Evolutionary conservation across 2,797 vertebrate species (phyloP).

Genomic region (Pangasius macronema): DNA sequence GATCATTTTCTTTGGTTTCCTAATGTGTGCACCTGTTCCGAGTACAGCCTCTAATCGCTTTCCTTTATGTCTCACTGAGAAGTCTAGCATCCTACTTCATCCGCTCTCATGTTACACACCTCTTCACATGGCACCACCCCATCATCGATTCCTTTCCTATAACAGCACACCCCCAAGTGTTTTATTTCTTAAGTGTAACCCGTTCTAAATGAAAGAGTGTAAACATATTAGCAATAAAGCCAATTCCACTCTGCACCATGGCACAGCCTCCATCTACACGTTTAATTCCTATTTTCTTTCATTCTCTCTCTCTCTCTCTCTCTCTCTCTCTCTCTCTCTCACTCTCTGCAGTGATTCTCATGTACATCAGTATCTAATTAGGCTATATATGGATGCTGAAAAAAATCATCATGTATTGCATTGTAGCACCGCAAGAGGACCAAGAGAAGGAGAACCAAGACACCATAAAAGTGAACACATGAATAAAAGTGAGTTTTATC

Average conservation of each 20-base stretch:
- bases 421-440: neutral
- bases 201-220: neutral
- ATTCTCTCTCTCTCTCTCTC: neutral
- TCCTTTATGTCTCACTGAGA: neutral
- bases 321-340: neutral
- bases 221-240: neutral
- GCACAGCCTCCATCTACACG: neutral
- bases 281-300: neutral
- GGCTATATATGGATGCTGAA: neutral
- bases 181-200: neutral
- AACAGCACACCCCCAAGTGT: neutral
- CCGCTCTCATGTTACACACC: neutral
- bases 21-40: neutral
- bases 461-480: neutral
- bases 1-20: neutral
- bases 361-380: slow-evolving; percentile 15
- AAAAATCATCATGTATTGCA: neutral
- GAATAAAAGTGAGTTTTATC: neutral
- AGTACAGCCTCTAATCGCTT: neutral
- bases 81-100: neutral
- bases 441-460: neutral
- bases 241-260: neutral
- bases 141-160: neutral
- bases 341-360: neutral
- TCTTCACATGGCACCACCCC: neutral